A percentile compares a stretch with the other conserved stretches of the same genome.
Evolutionary conservation across 2,797 vertebrate species (phyloP).

Genomic region (Menidia menidia): DNA sequence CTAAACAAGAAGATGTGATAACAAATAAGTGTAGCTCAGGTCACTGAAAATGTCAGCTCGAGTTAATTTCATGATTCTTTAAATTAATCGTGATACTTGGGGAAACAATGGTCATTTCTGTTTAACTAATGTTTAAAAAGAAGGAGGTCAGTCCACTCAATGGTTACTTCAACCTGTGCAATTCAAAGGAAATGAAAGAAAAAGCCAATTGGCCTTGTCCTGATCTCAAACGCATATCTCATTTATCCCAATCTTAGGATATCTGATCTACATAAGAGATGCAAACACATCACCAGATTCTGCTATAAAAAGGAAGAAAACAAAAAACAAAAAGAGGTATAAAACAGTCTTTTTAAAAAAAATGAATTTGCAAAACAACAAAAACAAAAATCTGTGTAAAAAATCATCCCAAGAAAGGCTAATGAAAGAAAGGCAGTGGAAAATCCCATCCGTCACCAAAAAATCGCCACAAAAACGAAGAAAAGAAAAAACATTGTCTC

Average conservation of each 20-base stretch:
- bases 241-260: constrained; percentile 26
- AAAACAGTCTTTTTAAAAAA: constrained; percentile 70
- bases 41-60: constrained; percentile 1
- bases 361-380: constrained; percentile 49
- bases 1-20: constrained; percentile 7
- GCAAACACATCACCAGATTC: constrained; percentile 48
- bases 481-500: constrained; percentile 11
- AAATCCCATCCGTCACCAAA: constrained; percentile 51
- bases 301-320: constrained; percentile 38
- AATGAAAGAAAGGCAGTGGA: constrained; percentile 58
- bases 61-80: not conserved
- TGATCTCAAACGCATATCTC: constrained; percentile 39
- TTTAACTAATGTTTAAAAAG: constrained; percentile 39
- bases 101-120: not conserved
- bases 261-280: constrained; percentile 48
- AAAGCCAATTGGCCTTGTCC: constrained; percentile 64
- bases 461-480: constrained; percentile 42
- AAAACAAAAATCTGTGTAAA: constrained; percentile 51
- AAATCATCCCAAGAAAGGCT: constrained; percentile 59
- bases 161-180: constrained; percentile 82
- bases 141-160: constrained; percentile 72
- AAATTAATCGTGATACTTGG: not conserved
- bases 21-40: constrained; percentile 7
- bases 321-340: constrained; percentile 66
- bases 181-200: constrained; percentile 73